phyloP scores from a whole-genome alignment of 2,113 vertebrate species.

The Phyllostomus hastatus region DNA sequence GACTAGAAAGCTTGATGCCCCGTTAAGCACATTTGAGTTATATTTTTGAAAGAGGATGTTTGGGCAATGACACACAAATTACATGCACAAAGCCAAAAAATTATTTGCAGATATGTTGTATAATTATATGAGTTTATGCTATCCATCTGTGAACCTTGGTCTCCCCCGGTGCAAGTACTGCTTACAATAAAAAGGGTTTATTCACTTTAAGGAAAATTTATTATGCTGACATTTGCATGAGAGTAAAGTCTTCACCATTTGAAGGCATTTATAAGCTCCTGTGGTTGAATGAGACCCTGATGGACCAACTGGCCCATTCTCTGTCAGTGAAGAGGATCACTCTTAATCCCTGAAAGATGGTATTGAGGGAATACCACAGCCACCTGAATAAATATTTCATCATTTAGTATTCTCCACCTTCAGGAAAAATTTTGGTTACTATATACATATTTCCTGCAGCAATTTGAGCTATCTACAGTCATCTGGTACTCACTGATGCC shows the following conservation, averaged over 20 bases:
- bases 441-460: background rate
- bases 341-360: background rate
- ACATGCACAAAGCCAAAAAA: constrained; percentile 74
- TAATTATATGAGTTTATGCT: constrained; percentile 74
- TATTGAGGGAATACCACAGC: background rate
- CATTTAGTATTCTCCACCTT: constrained; percentile 25
- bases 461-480: background rate
- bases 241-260: constrained; percentile 19
- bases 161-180: constrained; percentile 52
- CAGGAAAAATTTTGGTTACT: background rate
- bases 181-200: constrained; percentile 66
- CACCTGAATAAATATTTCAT: background rate
- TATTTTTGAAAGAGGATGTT: constrained; percentile 74
- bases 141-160: constrained; percentile 73
- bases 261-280: background rate
- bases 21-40: constrained; percentile 73
- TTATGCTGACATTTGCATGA: constrained; percentile 50
- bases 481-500: background rate
- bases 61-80: constrained; percentile 77
- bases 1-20: constrained; percentile 54
- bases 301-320: background rate
- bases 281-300: background rate
- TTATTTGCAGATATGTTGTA: constrained; percentile 74
- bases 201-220: constrained; percentile 65
- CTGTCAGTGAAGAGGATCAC: background rate